Evolutionary conservation across 2,797 vertebrate species (phyloP), one percentile per base, ranked within the genome.

Genomic region (Setipinna tenuifilis): DNA sequence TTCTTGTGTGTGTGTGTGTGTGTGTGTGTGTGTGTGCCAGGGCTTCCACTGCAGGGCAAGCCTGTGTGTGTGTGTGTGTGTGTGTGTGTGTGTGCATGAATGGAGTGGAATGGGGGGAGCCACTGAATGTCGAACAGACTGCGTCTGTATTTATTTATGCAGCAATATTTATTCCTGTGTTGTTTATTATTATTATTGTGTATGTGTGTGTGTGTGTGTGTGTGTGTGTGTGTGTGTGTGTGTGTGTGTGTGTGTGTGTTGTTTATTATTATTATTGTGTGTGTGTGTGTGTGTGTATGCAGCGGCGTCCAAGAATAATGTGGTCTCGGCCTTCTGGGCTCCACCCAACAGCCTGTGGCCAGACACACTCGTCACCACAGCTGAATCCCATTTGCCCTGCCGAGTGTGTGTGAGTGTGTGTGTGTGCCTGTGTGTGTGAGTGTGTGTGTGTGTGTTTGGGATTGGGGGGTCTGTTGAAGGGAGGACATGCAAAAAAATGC

Each of bases 281-380:
- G 16, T 54, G n/a, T 23, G 23, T 41, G 19, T 88, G 89, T 87
- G 90, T 88, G 92, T 91, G 54, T 19, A 25, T 23, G 25, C 91
- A 89, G 87, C 81, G 50, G 86, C 89, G 89, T 95, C 93, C 93
- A 94, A 93, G 92, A 95, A 95, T 95, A 95, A 95, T 95, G 93
- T 94, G 93, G 85, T 85, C 87, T 91, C 90, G 89, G 90, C 93
- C 93, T 90, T 92, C 89, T 92, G 92, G 90, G 86, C 90, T 81
- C n/a, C 88, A 87, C 25, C 25, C 11, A 25, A 16, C 0, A 31
- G 25, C 84, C 84, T 57, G 28, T 78, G 87, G 90, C 93, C 91
- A 92, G 92, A 94, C 91, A 93, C 91, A 91, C 91, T 90, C 91
- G 91, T 31, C 65, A 71, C 25, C 12, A 16, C 65, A 71, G 65